These are phyloP conservation scores for Misgurnus mizolepis DNA, from an alignment of 2,113 vertebrate genomes.

Conservation along the genomic window DNA sequence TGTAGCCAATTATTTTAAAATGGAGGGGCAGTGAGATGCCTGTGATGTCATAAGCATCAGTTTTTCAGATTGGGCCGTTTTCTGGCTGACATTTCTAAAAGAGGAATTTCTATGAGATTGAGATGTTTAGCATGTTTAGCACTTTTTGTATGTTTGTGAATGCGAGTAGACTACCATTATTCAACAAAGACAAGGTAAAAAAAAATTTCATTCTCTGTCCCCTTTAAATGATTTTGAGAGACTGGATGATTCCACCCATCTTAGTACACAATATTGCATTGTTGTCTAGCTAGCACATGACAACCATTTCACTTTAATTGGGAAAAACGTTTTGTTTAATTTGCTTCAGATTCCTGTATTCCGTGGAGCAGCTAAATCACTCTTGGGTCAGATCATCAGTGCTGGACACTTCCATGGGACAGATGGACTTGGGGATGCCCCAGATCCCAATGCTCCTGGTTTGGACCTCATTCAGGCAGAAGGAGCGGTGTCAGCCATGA, in stretches of 20 bases:
- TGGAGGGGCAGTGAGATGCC: too few species aligned
- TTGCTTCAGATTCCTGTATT: conserved; percentile 75
- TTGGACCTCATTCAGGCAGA: conserved; percentile 71
- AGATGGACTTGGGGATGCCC: conserved; percentile 75
- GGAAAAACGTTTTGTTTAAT: neutral
- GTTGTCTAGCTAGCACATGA: neutral
- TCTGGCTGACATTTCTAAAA: too few species aligned
- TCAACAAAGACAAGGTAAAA: too few species aligned
- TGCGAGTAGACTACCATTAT: too few species aligned
- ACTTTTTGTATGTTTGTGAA: too few species aligned
- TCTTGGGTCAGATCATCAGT: conserved; percentile 60
- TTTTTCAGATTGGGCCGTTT: too few species aligned
- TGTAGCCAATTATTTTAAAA: too few species aligned
- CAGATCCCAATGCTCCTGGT: conserved; percentile 69
- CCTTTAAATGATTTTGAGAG: neutral
- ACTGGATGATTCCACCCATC: neutral
- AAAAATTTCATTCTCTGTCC: too few species aligned
- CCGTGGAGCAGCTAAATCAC: conserved; percentile 62
- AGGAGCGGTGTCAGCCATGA: conserved; percentile 71
- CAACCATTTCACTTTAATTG: neutral
- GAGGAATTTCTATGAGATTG: too few species aligned
- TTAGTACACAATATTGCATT: neutral
- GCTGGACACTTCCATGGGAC: conserved; percentile 68
- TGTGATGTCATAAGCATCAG: too few species aligned
- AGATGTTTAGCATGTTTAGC: too few species aligned